Evolutionary conservation across 2,113 vertebrate species (phyloP), one percentile per base, ranked within the genome.

Genomic region (Rattus rattus): DNA sequence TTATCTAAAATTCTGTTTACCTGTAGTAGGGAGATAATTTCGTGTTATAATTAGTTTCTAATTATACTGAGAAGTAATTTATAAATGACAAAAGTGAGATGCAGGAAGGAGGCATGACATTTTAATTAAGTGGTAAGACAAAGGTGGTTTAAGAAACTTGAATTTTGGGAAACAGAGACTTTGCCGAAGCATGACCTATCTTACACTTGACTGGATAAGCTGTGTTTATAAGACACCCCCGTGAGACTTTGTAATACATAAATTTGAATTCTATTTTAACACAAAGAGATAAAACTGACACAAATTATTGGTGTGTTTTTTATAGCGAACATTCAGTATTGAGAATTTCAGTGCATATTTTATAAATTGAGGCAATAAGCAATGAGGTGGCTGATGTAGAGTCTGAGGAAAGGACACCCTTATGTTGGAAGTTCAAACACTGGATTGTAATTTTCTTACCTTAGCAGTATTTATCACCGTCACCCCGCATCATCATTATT

Each of bases 1-100:
- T 94, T 73, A 76, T 90, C 86, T 90, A 80, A 96, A 92, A 70
- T 73, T 14, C 28, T 69, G 16, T 76, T 96, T 96, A 90, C 76
- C 69, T 94, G 3, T 63, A 87, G 70, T 73, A 43, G 24, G 43
- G 67, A 83, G 47, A 87, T 69, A 67, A 92, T 39, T 33, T 33
- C 79, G 1, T 6, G 13, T 81, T 92, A 92, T 33, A 90, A 95
- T 91, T 83, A 77, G 63, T 43, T 96, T 69, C 75, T 92, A 54
- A 80, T 28, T 26, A 28, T 70, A 65, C 28, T 90, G 30, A 87
- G 43, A 65, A 84, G 20, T 14, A 85, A 83, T 79, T 96, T 92
- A 84, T 83, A 92, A 91, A 85, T 20, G 36, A 92, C 39, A 88
- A 92, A 73, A 36, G 4, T 52, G 76, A 97, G 49, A 76, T 65